A percentile compares a stretch with the other conserved stretches of the same genome.
These are phyloP conservation scores for Grammomys surdaster DNA, from an alignment of 2,113 vertebrate genomes.

Conservation along the genomic window DNA sequence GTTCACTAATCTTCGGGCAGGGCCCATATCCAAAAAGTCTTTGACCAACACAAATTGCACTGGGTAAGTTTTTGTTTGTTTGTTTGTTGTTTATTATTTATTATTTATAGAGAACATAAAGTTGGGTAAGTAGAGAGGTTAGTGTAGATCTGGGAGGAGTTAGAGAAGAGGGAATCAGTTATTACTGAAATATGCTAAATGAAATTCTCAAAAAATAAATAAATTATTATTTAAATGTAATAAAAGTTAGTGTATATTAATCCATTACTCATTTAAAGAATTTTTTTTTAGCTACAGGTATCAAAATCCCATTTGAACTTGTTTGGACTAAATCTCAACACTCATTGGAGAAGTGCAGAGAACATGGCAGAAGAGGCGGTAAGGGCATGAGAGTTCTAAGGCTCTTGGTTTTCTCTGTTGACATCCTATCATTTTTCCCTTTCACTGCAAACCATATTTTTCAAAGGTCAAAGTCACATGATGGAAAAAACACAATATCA, in stretches of 20 bases:
- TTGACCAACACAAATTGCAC: background rate
- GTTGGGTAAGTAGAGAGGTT: background rate
- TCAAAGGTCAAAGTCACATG: background rate
- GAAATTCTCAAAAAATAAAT: background rate
- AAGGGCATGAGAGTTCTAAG: background rate
- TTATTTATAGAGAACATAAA: background rate
- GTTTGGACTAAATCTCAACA: background rate
- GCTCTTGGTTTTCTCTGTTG: background rate
- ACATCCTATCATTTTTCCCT: background rate
- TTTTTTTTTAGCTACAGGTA: background rate
- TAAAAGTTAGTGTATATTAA: background rate
- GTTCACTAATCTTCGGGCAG: background rate
- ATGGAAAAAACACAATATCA: background rate
- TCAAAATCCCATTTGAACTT: conserved; percentile 12
- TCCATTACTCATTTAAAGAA: background rate
- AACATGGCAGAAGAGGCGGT: accelerated
- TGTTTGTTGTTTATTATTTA: too few relatives aligned
- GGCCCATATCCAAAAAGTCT: background rate
- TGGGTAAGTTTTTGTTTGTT: background rate
- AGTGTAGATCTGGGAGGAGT: background rate
- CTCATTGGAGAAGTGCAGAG: background rate
- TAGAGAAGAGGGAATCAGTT: background rate
- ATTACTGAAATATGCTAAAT: background rate
- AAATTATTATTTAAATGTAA: background rate
- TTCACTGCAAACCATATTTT: background rate